phyloP scores from a whole-genome alignment of 2,797 vertebrate genomes.

The Enteromius fasciolatus region DNA sequence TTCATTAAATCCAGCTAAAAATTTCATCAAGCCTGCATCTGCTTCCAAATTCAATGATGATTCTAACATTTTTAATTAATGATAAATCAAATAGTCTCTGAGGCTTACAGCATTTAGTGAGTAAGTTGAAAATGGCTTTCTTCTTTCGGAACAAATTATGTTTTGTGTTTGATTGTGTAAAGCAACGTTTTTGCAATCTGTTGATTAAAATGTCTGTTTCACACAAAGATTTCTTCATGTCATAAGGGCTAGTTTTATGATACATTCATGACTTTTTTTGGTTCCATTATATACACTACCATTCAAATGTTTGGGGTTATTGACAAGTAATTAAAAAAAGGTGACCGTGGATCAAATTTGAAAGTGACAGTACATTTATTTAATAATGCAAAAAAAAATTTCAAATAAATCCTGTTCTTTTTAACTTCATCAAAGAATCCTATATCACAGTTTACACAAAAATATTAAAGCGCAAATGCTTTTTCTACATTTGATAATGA shows the following conservation, averaged over 20 bases:
- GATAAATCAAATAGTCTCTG: constrained; percentile 7
- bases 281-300: neutral
- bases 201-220: neutral
- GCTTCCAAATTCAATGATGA: constrained; percentile 46
- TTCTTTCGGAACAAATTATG: neutral
- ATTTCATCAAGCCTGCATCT: constrained; percentile 1
- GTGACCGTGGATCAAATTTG: neutral
- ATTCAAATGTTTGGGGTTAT: neutral
- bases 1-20: neutral
- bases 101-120: constrained; percentile 1
- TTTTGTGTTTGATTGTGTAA: neutral
- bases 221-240: neutral
- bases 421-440: neutral
- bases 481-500: neutral
- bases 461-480: no score
- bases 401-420: neutral
- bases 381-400: no score
- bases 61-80: constrained; percentile 4
- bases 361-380: neutral
- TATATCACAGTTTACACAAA: neutral
- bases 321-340: neutral
- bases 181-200: neutral
- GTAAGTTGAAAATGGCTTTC: neutral
- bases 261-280: neutral
- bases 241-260: neutral